A percentile compares a stretch with the other conserved stretches of the same genome.
These are phyloP conservation scores for Campoplex capitator DNA, from an alignment of 2,888 invertebrate species.

Conservation along the genomic window DNA sequence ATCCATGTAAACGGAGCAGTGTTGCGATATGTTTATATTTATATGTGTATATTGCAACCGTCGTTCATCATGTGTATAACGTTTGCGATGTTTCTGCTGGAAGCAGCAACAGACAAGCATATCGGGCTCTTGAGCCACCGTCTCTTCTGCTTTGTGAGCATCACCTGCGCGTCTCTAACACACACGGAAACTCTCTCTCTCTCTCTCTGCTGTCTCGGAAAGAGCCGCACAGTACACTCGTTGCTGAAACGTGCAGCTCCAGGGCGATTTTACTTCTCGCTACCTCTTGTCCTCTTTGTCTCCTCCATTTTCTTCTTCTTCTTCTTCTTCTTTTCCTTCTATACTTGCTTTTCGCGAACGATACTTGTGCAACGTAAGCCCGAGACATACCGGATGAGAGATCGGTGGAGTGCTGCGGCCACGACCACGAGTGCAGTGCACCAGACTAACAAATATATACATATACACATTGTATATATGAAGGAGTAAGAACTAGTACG, in stretches of 20 bases:
- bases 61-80: not conserved
- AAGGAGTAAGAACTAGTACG: not conserved
- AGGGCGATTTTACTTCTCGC: slow-evolving; percentile 42
- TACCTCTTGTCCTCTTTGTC: not conserved
- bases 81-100: slow-evolving; percentile 46
- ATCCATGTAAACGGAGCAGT: slow-evolving; percentile 3
- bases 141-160: slow-evolving; percentile 31
- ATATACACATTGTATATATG: not conserved
- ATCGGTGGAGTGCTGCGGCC: slow-evolving; percentile 33
- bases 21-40: not conserved
- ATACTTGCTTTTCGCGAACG: slow-evolving; percentile 18
- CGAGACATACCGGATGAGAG: slow-evolving; percentile 63
- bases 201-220: slow-evolving; percentile 13
- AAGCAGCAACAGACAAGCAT: slow-evolving; percentile 52
- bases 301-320: not conserved
- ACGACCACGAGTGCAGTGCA: slow-evolving; percentile 44
- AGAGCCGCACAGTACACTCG: slow-evolving; percentile 48
- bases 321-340: not conserved
- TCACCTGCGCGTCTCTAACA: slow-evolving; percentile 55
- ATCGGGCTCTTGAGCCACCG: slow-evolving; percentile 42
- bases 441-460: slow-evolving; percentile 39
- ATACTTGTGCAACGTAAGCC: slow-evolving; percentile 66
- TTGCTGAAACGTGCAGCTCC: slow-evolving; percentile 60
- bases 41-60: not conserved
- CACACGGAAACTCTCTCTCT: slow-evolving; percentile 32